These are phyloP conservation scores for Epirrita christyi DNA, from an alignment of 2,888 invertebrate species.

Conservation along the genomic window DNA sequence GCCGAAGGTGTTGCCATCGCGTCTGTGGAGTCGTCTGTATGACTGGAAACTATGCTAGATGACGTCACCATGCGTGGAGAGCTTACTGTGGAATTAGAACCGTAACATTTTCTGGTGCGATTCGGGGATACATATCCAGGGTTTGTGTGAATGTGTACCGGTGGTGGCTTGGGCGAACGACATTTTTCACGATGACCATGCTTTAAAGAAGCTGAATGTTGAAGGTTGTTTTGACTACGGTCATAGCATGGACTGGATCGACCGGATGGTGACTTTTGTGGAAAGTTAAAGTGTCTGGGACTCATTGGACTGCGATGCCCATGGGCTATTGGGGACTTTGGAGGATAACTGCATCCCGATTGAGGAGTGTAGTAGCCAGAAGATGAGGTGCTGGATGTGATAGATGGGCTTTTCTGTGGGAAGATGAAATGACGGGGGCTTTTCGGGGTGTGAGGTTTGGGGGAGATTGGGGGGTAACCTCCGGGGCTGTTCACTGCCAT, in stretches of 20 bases:
- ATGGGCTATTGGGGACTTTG: slow-evolving; percentile 81
- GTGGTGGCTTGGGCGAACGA: slow-evolving; percentile 77
- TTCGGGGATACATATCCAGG: slow-evolving; percentile 86
- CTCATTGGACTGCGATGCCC: slow-evolving; percentile 85
- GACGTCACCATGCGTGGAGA: slow-evolving; percentile 74
- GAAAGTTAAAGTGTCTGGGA: slow-evolving; percentile 85
- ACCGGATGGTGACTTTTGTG: slow-evolving; percentile 75
- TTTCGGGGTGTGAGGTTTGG: slow-evolving; percentile 81
- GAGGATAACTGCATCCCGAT: slow-evolving; percentile 79
- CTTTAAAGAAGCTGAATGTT: slow-evolving; percentile 74
- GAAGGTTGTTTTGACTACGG: slow-evolving; percentile 56
- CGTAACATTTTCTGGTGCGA: slow-evolving; percentile 69
- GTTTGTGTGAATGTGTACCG: slow-evolving; percentile 86
- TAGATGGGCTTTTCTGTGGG: slow-evolving; percentile 82
- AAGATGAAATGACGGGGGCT: slow-evolving; percentile 84
- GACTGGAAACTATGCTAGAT: slow-evolving; percentile 79
- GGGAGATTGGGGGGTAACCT: slow-evolving; percentile 83
- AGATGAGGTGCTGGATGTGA: slow-evolving; percentile 81
- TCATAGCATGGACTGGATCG: slow-evolving; percentile 75
- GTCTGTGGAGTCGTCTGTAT: slow-evolving; percentile 76
- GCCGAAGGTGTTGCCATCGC: slow-evolving; percentile 75
- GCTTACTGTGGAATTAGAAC: slow-evolving; percentile 76
- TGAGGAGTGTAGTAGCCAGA: slow-evolving; percentile 84
- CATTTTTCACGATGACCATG: slow-evolving; percentile 74
- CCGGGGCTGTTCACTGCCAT: slow-evolving; percentile 86